Conservation (phyloP, 2,888 invertebrate genomes). For the Arge pagana region DNA sequence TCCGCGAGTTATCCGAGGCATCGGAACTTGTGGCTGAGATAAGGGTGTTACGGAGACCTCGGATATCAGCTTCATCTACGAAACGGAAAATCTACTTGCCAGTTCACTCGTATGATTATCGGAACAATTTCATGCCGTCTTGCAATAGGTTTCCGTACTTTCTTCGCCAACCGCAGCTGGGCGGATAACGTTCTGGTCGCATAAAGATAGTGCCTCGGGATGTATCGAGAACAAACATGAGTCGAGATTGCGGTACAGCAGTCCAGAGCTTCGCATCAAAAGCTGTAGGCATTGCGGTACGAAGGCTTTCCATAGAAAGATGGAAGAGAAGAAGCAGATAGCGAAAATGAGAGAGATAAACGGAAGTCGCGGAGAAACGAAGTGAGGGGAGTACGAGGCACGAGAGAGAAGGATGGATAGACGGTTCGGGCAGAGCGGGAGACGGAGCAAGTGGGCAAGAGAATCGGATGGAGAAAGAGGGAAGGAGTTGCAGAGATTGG, state of each 20-base stretch:
- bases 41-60: no score
- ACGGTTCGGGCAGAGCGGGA: conserved; percentile 1
- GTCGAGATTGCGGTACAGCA: conserved; percentile 5
- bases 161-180: no score
- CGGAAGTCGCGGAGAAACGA: not conserved
- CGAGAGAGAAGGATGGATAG: not conserved
- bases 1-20: no score
- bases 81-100: no score
- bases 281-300: conserved; percentile 15
- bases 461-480: conserved; percentile 11
- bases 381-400: conserved; percentile 5
- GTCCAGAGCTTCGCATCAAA: conserved; percentile 18
- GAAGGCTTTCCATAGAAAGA: conserved; percentile 18
- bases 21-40: no score
- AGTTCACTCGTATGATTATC: no score
- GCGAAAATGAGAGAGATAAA: conserved; percentile 5
- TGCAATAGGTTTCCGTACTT: no score
- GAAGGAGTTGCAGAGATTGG: conserved; percentile 18
- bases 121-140: no score
- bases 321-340: not conserved
- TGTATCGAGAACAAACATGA: conserved; percentile 11
- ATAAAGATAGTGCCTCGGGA: no score
- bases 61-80: no score
- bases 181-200: no score
- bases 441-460: conserved; percentile 1